phyloP scores from a whole-genome alignment of 2,113 vertebrate genomes.

The Podocnemis expansa region DNA sequence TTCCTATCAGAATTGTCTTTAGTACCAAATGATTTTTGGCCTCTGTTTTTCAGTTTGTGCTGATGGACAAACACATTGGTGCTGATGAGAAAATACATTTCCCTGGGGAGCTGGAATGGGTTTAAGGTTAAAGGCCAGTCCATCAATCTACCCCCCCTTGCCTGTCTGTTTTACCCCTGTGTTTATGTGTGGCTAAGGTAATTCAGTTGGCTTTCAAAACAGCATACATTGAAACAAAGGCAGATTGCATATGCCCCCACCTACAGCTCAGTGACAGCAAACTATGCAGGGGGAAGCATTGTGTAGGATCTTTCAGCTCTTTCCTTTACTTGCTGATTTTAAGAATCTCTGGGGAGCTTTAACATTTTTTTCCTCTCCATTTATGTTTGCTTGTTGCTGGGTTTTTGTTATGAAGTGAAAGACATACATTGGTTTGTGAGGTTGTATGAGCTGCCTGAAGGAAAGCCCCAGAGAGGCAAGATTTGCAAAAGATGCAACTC shows the following conservation, averaged over 20 bases:
- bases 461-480: not conserved
- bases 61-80: constrained; percentile 38
- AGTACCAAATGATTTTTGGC: constrained; percentile 59
- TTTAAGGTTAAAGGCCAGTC: constrained; percentile 51
- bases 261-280: not conserved
- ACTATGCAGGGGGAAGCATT: not conserved
- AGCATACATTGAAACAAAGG: not conserved
- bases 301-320: not conserved
- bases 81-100: too few species aligned
- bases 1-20: constrained; percentile 54
- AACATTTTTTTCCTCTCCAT: not conserved
- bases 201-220: constrained; percentile 10
- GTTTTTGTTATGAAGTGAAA: too few species aligned
- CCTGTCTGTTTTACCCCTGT: constrained; percentile 52
- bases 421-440: not conserved
- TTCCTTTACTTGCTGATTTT: not conserved
- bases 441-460: too few species aligned
- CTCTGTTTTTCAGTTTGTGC: constrained; percentile 33
- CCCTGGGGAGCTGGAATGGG: constrained; percentile 29
- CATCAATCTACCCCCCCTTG: constrained; percentile 48
- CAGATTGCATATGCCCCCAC: not conserved
- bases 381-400: not conserved
- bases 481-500: not conserved
- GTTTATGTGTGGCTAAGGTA: constrained; percentile 43
- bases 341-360: not conserved